Evolutionary conservation across 1,140 invertebrate species (phyloP).

Genomic region (Venustaconcha ellipsiformis): DNA sequence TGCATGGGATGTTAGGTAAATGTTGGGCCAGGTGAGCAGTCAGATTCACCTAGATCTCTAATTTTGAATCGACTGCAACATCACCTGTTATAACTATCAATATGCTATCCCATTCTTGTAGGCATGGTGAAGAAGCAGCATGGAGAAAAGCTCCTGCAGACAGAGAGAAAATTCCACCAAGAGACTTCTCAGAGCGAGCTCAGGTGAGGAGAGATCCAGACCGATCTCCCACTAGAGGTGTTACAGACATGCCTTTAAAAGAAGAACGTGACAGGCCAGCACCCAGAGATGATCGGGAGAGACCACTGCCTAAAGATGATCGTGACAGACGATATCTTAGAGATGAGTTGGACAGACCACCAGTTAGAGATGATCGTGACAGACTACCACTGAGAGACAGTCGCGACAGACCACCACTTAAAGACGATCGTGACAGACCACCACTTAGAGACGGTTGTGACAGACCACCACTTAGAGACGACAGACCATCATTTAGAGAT

Average conservation of each 20-base stretch:
- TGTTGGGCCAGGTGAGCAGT: not conserved
- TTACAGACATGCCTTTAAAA: slow-evolving; percentile 1
- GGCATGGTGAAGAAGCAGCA: not conserved
- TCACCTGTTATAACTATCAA: not conserved
- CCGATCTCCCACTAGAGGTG: slow-evolving; percentile 21
- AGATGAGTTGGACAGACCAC: not conserved
- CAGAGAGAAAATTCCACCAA: not conserved
- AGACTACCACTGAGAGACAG: not conserved
- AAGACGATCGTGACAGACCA: not conserved
- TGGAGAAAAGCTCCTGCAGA: not conserved
- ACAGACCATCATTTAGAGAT: no score
- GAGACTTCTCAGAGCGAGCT: not conserved
- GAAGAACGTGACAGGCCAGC: slow-evolving; percentile 1
- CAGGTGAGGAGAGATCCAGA: slow-evolving; percentile 14
- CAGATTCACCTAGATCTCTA: not conserved
- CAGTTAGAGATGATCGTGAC: slow-evolving; percentile 13
- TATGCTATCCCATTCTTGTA: not conserved
- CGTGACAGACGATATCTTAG: not conserved
- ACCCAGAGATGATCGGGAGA: not conserved
- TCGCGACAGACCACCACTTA: not conserved
- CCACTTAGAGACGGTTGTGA: not conserved
- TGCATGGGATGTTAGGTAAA: no score
- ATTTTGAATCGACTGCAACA: not conserved
- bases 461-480: not conserved
- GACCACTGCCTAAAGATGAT: slow-evolving; percentile 4